Base-by-base conservation (phyloP, 2,888 invertebrate species). In the Ectemnius cavifrons region DNA sequence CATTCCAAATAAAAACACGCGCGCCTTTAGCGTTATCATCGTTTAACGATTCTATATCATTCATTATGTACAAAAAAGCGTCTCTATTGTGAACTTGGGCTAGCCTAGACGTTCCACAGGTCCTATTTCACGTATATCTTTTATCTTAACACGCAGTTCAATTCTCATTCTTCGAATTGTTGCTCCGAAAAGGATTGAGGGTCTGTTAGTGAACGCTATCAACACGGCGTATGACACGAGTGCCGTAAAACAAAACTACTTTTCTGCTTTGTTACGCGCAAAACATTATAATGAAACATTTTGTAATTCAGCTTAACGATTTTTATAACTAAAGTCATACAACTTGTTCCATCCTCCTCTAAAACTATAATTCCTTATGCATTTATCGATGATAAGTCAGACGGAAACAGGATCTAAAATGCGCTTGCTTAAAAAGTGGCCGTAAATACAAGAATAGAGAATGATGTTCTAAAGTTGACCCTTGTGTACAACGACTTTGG, bases 1-100 rank as follows among this genome's bases (percentile, higher is more conserved):
- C 87, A 89, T 89, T 87, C 89, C 78, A 90, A 89, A 89, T 89
- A 89, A 89, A 90, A 90, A 89, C 89, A 88, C 85, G 80, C 88
- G 88, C 90, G 88, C 87, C 84, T 63, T 86, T 85, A 88, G 87
- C 87, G 85, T 52, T 82, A 85, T 87, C 80, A 86, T 86, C 84
- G 81, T 87, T 87, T 86, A 86, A 88, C 86, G 86, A 87, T 88
- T 86, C 86, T 81, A 85, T 79, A 79, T 85, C 81, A 85, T 85
- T 83, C 84, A 82, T 83, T 88, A 88, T 89, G 86, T 88, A 89
- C 86, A 89, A 87, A 86, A 78, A 86, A 85, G 85, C 86, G 85
- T 87, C 84, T 85, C 86, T 78, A 81, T 84, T 78, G 82, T 84
- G 79, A 83, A 83, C 77, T 72, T 69, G 71, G 78, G 77, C 71